A percentile compares a stretch with the other conserved stretches of the same genome.
Conservation (phyloP, 1,140 invertebrate genomes). For the Drosophila pseudoobscura region DNA sequence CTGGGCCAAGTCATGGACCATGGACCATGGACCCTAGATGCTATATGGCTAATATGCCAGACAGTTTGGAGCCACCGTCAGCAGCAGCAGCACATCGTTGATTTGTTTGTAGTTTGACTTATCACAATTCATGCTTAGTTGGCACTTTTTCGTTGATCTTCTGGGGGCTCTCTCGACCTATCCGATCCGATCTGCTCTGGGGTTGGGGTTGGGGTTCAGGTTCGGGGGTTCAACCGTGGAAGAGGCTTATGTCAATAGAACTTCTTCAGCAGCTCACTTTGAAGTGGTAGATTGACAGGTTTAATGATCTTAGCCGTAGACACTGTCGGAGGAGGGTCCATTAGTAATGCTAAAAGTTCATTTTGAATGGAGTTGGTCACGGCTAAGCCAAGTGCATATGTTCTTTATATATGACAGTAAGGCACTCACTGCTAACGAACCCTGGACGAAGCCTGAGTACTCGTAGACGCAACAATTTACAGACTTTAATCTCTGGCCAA, state of each 20-base stretch:
- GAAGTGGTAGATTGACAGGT: slow-evolving; percentile 72
- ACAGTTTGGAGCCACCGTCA: slow-evolving; percentile 70
- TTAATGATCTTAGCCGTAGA: slow-evolving; percentile 59
- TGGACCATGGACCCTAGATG: slow-evolving; percentile 32
- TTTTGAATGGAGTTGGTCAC: slow-evolving; percentile 51
- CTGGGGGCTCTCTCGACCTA: not conserved
- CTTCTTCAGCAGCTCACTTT: slow-evolving; percentile 75
- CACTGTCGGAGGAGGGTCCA: slow-evolving; percentile 1
- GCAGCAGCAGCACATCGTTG: slow-evolving; percentile 35
- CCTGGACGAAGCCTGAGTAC: slow-evolving; percentile 6
- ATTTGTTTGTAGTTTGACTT: slow-evolving; percentile 75
- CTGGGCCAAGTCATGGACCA: slow-evolving; percentile 37
- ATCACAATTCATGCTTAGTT: slow-evolving; percentile 81
- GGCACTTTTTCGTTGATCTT: slow-evolving; percentile 54
- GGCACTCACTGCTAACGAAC: slow-evolving; percentile 56
- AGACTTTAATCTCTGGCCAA: slow-evolving; percentile 47
- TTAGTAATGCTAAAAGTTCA: slow-evolving; percentile 19
- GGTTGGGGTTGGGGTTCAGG: not conserved
- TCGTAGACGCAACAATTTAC: slow-evolving; percentile 19
- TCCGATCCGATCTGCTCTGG: not conserved
- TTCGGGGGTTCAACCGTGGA: slow-evolving; percentile 28
- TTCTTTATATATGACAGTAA: not conserved
- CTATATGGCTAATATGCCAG: slow-evolving; percentile 77
- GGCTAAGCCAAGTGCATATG: not conserved
- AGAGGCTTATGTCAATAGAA: slow-evolving; percentile 71